A percentile compares a stretch with the other conserved stretches of the same genome.
These are phyloP conservation scores for Zosterops hypoxanthus DNA, from an alignment of 2,113 vertebrate species.

Conservation along the genomic window DNA sequence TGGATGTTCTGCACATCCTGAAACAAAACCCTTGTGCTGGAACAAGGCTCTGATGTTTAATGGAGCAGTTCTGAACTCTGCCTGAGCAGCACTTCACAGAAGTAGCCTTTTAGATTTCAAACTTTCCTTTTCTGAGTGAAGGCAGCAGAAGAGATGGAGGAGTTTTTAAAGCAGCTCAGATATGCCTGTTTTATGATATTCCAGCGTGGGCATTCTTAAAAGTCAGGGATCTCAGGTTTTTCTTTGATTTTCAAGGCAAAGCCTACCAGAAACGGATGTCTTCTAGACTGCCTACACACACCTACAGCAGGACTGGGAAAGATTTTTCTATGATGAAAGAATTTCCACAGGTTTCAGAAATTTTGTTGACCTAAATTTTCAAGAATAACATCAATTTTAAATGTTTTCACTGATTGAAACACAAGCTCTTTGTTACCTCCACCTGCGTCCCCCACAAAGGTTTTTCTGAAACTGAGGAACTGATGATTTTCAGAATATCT, in stretches of 20 bases:
- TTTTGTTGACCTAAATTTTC: neutral
- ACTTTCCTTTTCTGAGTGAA: neutral
- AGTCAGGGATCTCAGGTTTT: constrained; percentile 6
- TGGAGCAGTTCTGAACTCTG: neutral
- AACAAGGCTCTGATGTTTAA: neutral
- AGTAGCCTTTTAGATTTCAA: neutral
- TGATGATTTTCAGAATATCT: neutral
- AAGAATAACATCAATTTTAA: neutral
- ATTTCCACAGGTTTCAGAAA: neutral
- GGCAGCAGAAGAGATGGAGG: neutral
- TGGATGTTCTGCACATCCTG: neutral
- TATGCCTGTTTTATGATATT: neutral
- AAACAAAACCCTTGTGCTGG: neutral
- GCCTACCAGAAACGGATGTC: neutral
- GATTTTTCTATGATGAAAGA: neutral
- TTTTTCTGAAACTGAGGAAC: neutral
- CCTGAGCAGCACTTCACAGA: neutral
- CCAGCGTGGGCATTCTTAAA: neutral
- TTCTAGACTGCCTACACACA: neutral
- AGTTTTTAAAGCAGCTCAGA: neutral
- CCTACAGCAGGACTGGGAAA: neutral
- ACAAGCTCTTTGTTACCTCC: neutral
- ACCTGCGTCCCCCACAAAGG: neutral
- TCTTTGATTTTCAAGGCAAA: constrained; percentile 24
- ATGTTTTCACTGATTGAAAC: neutral